Evolutionary conservation across 2,888 invertebrate species (phyloP).

Genomic region (Macroteleia sp.): DNA sequence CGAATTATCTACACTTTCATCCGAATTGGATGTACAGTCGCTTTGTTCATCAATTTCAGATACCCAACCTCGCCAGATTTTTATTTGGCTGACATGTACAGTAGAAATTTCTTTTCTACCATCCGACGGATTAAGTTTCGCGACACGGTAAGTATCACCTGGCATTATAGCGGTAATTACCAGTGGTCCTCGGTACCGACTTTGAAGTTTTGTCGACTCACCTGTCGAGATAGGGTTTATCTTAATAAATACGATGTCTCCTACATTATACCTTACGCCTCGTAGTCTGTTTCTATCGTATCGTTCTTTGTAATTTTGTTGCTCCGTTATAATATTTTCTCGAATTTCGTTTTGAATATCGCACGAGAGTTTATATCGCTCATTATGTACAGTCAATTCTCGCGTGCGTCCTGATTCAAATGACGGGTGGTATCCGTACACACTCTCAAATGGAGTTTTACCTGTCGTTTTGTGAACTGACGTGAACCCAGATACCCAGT

Average conservation of each 20-base stretch:
- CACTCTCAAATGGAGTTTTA: conserved; percentile 32
- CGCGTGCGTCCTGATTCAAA: conserved; percentile 8
- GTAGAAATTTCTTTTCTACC: background rate
- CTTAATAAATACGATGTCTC: conserved; percentile 30
- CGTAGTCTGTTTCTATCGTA: conserved; percentile 25
- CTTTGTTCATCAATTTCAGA: no score
- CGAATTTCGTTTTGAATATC: no score
- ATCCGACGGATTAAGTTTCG: background rate
- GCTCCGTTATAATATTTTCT: conserved; percentile 28
- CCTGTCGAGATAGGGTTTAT: conserved; percentile 13
- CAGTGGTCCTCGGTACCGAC: conserved; percentile 9
- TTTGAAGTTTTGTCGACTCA: conserved; percentile 18
- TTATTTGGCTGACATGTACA: conserved; percentile 23
- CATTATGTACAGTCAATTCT: no score
- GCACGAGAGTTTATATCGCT: no score
- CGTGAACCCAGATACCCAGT: conserved; percentile 1
- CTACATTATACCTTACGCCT: conserved; percentile 22
- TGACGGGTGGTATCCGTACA: conserved; percentile 51
- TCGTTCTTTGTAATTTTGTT: conserved; percentile 18
- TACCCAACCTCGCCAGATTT: background rate
- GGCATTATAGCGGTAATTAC: background rate
- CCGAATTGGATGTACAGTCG: no score
- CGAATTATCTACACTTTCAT: no score
- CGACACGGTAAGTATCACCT: conserved; percentile 7
- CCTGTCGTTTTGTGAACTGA: conserved; percentile 59